Base-by-base conservation (phyloP, 2,113 vertebrate species). In the Brachypodius melanocephalos region DNA sequence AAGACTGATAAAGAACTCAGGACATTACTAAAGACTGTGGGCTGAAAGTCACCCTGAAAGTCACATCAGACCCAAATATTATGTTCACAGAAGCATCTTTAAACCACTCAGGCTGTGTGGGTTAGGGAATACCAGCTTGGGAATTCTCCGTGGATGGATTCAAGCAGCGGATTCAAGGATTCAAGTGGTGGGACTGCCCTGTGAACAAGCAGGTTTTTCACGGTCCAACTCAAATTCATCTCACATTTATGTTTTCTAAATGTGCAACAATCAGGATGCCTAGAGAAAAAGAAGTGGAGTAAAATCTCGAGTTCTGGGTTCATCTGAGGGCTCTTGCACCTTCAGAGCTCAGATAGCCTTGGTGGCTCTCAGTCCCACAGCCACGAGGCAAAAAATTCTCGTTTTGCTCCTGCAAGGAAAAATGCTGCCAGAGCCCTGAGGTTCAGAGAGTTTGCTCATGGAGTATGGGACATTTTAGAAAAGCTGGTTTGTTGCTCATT, bases 341-440 rank as follows among this genome's bases (percentile, higher is more conserved):
- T 66, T 42, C 17, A 52, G 28, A 79, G 40, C 46, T 86, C 82
- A 81, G 59, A 6, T 22, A 76, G 40, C 17, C 46, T 46, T 1
- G 0, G 4, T 31, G 51, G 26, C 20, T 46, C 2, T 0, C 55
- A 86, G 48, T 31, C n/a, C 32, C 19, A 10, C 54, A 71, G 57
- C 65, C 68, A 40, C 0, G 0, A 65, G 45, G 46, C 49, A 84
- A 63, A 69, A 67, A 40, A 11, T 25, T 32, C 40, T 32, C 24
- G 0, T 1, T 4, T 29, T 63, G 16, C 57, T 92, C 40, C 54
- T 58, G 22, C 40, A 71, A 63, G 57, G 10, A 57, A 46, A 90
- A 88, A 48, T 5, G 7, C 63, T 51, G 26, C 40, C 36, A 38
- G 55, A 46, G 18, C 14, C 52, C 29, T 0, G 2, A 52, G 38